phyloP scores from a whole-genome alignment of 1,140 invertebrate genomes.

The Hyles vespertilio region DNA sequence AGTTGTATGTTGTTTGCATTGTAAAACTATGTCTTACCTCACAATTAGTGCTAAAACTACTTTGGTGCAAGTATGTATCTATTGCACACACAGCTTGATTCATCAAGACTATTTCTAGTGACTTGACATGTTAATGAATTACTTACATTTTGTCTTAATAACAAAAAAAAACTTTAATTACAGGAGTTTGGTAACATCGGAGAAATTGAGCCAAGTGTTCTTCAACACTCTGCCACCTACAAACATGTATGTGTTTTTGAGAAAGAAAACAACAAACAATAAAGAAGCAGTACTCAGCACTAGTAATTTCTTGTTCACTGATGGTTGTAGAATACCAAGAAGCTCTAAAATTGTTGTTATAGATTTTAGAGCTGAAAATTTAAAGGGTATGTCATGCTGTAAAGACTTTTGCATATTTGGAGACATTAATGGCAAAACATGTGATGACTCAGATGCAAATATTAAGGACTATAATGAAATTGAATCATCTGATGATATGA shows the following conservation, averaged over 20 bases:
- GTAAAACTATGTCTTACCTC: too few species aligned
- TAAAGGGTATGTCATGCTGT: constrained; percentile 46
- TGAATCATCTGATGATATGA: constrained; percentile 41
- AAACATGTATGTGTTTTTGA: constrained; percentile 61
- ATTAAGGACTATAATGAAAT: constrained; percentile 44
- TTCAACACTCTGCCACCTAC: constrained; percentile 49
- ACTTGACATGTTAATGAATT: neutral
- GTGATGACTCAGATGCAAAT: constrained; percentile 18
- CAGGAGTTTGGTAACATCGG: constrained; percentile 59
- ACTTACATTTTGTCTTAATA: constrained; percentile 1
- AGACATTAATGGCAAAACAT: constrained; percentile 28
- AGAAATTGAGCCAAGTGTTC: constrained; percentile 47
- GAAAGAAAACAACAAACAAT: constrained; percentile 36
- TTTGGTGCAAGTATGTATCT: too few species aligned
- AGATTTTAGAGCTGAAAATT: constrained; percentile 41
- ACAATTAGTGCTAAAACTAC: too few species aligned
- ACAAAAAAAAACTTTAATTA: constrained; percentile 1
- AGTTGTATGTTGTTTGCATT: too few species aligned
- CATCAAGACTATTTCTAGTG: too few species aligned
- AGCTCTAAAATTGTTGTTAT: constrained; percentile 49
- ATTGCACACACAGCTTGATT: too few species aligned
- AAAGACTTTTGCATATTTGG: constrained; percentile 58
- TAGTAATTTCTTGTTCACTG: constrained; percentile 45
- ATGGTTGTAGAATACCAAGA: constrained; percentile 50
- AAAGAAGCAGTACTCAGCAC: constrained; percentile 36